Conservation (phyloP, 1,140 invertebrate genomes). For the Musca vetustissima region DNA sequence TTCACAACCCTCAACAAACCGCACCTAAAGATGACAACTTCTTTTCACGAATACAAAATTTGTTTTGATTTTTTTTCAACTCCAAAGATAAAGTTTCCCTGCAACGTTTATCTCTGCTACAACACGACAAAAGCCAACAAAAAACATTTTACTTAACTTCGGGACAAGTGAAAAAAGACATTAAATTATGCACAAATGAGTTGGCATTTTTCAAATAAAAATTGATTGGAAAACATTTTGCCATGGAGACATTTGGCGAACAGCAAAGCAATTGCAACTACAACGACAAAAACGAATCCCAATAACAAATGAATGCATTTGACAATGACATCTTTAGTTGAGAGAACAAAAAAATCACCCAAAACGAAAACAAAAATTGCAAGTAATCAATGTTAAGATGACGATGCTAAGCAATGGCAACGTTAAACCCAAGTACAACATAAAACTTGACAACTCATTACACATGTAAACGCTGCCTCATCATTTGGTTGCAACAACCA, state of each 20-base stretch:
- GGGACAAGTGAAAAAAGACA: conserved; percentile 33
- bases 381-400: too few relatives aligned
- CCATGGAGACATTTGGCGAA: conserved; percentile 5
- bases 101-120: not conserved
- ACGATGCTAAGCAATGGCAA: too few relatives aligned
- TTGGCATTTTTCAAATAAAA: conserved; percentile 54
- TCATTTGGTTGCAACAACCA: not conserved
- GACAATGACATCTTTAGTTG: conserved; percentile 8
- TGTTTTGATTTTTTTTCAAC: not conserved
- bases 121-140: too few relatives aligned
- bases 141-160: not conserved
- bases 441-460: conserved; percentile 15
- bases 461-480: conserved; percentile 4
- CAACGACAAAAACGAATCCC: not conserved
- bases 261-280: not conserved
- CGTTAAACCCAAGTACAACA: too few relatives aligned
- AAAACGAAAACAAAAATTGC: too few relatives aligned
- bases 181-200: conserved; percentile 56
- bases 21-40: not conserved
- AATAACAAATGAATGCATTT: conserved; percentile 19
- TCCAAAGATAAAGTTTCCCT: conserved; percentile 1
- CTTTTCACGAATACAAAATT: not conserved
- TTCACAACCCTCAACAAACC: not conserved
- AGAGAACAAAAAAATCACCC: too few relatives aligned
- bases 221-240: conserved; percentile 47